These are phyloP conservation scores for Dicerorhinus sumatrensis DNA, from an alignment of 2,113 vertebrate genomes.

Conservation along the genomic window DNA sequence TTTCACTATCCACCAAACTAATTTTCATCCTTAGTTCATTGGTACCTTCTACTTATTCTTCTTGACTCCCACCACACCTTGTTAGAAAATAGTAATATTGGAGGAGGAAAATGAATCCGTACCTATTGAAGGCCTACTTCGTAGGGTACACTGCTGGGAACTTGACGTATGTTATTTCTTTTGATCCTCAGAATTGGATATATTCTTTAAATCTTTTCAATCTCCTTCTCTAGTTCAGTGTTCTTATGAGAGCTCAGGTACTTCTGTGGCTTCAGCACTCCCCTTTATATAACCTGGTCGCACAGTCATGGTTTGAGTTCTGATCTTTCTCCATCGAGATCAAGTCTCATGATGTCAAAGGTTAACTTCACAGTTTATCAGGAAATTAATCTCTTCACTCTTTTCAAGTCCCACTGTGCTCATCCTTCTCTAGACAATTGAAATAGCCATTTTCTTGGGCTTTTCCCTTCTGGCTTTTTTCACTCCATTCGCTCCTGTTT, in stretches of 20 bases:
- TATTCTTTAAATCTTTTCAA: background rate
- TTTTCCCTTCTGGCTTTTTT: background rate
- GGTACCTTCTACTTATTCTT: background rate
- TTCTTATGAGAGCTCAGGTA: background rate
- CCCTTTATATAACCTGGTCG: fast-evolving
- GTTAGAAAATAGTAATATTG: background rate
- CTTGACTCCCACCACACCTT: background rate
- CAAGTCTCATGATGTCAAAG: background rate
- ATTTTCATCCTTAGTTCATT: background rate
- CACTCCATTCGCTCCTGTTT: fast-evolving
- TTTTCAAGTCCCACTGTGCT: background rate
- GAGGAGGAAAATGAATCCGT: background rate
- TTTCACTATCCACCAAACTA: background rate
- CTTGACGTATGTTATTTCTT: background rate
- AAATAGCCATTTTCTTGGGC: background rate
- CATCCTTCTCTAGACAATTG: too few species aligned
- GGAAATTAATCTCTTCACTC: background rate
- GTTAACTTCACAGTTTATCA: background rate
- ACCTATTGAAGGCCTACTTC: background rate
- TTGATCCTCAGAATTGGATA: background rate
- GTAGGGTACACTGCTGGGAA: background rate
- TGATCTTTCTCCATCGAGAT: background rate
- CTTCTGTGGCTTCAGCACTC: fast-evolving
- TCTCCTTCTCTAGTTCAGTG: background rate
- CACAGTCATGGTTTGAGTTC: background rate